A percentile compares a stretch with the other conserved stretches of the same genome.
Conservation (phyloP, 2,888 invertebrate genomes). For the Linnaemya tessellans region DNA sequence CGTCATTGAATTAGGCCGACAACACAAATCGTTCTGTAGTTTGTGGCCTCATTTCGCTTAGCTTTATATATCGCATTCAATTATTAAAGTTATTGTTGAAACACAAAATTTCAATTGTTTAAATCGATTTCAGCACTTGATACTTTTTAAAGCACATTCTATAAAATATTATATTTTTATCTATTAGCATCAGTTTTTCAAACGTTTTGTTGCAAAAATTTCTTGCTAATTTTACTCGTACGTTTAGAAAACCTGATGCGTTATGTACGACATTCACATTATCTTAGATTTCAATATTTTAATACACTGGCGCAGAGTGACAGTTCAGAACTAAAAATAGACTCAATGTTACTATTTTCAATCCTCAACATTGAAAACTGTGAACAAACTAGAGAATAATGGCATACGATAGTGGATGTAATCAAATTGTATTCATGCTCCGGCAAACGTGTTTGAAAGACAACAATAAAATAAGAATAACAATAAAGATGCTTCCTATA, state of each 20-base stretch:
- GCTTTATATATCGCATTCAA: too few species aligned
- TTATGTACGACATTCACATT: slow-evolving; percentile 16
- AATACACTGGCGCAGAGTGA: not conserved
- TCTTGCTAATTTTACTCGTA: not conserved
- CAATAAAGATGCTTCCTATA: not conserved
- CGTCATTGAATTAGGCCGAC: too few species aligned
- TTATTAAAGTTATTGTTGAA: too few species aligned
- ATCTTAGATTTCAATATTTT: not conserved
- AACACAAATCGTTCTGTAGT: too few species aligned
- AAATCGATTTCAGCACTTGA: too few species aligned
- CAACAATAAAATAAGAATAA: not conserved
- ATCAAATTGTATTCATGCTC: slow-evolving; percentile 36
- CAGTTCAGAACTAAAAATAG: slow-evolving; percentile 39
- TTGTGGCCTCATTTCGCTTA: too few species aligned
- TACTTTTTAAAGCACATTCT: not conserved
- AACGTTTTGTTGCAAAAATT: not conserved
- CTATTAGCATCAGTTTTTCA: too few species aligned
- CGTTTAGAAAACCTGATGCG: slow-evolving; percentile 37
- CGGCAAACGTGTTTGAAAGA: slow-evolving; percentile 36
- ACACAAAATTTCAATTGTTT: too few species aligned
- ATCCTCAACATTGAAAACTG: slow-evolving; percentile 5
- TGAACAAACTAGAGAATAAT: slow-evolving; percentile 4
- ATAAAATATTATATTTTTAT: not conserved
- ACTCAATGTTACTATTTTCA: slow-evolving; percentile 30
- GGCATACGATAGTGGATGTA: slow-evolving; percentile 38